Conservation (phyloP, 2,113 vertebrate species). For the Acrocephalus arundinaceus region DNA sequence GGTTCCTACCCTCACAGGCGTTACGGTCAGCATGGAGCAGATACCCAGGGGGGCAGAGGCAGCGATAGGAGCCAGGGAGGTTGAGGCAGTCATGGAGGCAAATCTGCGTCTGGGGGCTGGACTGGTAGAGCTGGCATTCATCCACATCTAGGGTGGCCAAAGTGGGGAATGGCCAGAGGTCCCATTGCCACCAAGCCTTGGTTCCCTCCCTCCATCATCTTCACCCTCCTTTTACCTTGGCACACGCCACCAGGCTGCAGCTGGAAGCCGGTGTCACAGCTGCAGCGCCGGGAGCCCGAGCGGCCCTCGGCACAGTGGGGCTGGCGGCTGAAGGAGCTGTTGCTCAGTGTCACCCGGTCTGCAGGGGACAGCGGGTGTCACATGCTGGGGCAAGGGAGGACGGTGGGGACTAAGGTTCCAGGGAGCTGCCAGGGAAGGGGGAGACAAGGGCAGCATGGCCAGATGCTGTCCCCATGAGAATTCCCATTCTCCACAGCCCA, state of each 20-base stretch:
- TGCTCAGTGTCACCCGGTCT: slow-evolving; percentile 54
- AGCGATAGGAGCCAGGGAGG: slow-evolving; percentile 85
- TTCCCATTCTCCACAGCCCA: accelerated
- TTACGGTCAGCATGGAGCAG: slow-evolving; percentile 75
- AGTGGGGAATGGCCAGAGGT: background rate
- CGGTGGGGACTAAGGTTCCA: accelerated
- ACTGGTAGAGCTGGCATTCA: slow-evolving; percentile 86
- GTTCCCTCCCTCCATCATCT: background rate
- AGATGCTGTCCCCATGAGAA: background rate
- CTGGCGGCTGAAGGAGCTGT: slow-evolving; percentile 73
- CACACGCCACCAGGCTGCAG: slow-evolving; percentile 77
- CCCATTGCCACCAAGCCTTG: accelerated
- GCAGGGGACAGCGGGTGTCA: background rate
- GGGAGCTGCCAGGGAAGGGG: background rate
- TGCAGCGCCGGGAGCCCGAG: slow-evolving; percentile 79
- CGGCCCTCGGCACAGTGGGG: slow-evolving; percentile 77
- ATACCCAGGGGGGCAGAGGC: slow-evolving; percentile 83
- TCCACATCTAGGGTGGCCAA: slow-evolving; percentile 80
- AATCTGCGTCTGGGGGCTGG: slow-evolving; percentile 73
- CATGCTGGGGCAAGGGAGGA: background rate
- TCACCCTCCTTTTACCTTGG: slow-evolving; percentile 67
- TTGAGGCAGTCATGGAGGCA: slow-evolving; percentile 85
- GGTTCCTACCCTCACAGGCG: slow-evolving; percentile 78
- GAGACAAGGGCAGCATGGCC: accelerated
- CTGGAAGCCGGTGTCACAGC: slow-evolving; percentile 83